These are phyloP conservation scores for Brachyistius frenatus DNA, from an alignment of 2,113 vertebrate genomes.

Conservation along the genomic window DNA sequence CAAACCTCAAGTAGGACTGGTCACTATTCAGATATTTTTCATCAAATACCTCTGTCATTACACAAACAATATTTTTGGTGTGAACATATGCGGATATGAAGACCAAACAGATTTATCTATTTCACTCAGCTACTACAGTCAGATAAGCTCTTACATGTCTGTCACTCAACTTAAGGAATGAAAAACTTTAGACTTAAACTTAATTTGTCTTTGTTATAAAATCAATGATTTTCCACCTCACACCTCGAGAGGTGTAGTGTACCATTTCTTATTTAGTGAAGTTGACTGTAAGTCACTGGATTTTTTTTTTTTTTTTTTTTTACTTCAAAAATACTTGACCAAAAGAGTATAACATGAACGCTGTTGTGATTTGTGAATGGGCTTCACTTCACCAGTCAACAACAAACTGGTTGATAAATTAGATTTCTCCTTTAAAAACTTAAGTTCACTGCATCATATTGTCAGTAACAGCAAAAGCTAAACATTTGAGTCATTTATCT, in stretches of 20 bases:
- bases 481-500: not conserved
- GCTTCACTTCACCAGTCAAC: not conserved
- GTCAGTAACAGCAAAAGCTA: not conserved
- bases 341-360: no score
- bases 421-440: not conserved
- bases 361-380: not conserved
- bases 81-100: not conserved
- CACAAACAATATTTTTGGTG: constrained; percentile 8
- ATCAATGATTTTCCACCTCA: not conserved
- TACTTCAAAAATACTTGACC: not conserved
- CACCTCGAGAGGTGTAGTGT: not conserved
- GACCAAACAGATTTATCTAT: not conserved
- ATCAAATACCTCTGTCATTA: constrained; percentile 14
- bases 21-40: constrained; percentile 5
- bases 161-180: not conserved
- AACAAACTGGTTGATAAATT: not conserved
- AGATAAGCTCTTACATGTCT: constrained; percentile 17
- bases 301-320: no score
- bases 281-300: no score
- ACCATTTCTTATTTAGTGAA: not conserved
- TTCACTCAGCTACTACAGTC: not conserved
- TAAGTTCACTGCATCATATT: no score
- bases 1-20: not conserved
- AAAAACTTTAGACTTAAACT: not conserved
- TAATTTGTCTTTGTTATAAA: not conserved